Conservation (phyloP, 1,140 invertebrate genomes). For the Apis mellifera region DNA sequence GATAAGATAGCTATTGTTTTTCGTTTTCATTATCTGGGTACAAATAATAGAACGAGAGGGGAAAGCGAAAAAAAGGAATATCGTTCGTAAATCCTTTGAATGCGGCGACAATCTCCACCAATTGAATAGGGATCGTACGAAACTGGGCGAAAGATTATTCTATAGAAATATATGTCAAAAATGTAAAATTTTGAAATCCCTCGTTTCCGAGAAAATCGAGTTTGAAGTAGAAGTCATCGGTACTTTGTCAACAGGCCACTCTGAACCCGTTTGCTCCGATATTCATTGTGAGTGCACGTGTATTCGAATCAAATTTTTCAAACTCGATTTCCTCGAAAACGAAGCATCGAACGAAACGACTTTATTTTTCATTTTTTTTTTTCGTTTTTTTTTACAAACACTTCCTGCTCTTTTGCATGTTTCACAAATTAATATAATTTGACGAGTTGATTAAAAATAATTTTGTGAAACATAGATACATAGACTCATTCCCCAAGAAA, state of each 20-base stretch:
- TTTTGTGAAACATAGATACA: no score
- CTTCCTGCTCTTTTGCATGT: no score
- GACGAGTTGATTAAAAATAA: no score
- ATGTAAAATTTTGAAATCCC: not conserved
- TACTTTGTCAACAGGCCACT: not conserved
- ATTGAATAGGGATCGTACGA: not conserved
- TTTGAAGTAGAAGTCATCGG: not conserved
- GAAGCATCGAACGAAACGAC: not conserved
- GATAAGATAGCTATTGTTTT: no score
- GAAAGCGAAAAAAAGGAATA: no score
- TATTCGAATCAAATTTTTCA: not conserved
- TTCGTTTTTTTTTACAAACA: no score
- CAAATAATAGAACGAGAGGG: no score
- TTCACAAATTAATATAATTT: no score
- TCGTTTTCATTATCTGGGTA: no score
- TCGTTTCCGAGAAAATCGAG: not conserved
- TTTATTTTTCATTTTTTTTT: no score
- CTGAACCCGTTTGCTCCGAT: not conserved
- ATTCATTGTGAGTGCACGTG: not conserved
- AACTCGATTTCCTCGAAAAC: not conserved
- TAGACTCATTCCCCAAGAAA: no score
- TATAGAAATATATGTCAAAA: not conserved
- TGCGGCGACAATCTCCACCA: not conserved
- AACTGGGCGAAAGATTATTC: not conserved
- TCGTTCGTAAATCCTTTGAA: no score